Conservation (phyloP, 1,140 invertebrate species). For the Euwallacea similis region DNA sequence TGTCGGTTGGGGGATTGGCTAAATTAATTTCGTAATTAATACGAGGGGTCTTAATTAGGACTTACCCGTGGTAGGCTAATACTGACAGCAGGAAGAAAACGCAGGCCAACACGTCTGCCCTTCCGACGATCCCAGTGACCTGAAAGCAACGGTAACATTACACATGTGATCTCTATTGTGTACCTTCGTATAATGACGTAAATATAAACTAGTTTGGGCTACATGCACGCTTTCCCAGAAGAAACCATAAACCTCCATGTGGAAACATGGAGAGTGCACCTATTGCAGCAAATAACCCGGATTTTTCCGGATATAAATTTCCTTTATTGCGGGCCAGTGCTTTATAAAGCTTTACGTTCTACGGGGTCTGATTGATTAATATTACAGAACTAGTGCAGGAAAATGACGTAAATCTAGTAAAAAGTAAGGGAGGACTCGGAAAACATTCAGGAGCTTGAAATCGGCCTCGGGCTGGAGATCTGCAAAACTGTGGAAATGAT, state of each 20-base stretch:
- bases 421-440: not conserved
- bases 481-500: no score
- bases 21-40: conserved; percentile 15
- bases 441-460: no score
- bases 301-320: conserved; percentile 21
- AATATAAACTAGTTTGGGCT: no score
- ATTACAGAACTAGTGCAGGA: not conserved
- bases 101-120: conserved; percentile 82
- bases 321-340: conserved; percentile 19
- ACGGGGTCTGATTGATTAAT: conserved; percentile 6
- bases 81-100: conserved; percentile 82
- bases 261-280: conserved; percentile 8
- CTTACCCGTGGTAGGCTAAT: conserved; percentile 78
- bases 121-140: conserved; percentile 79
- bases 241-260: conserved; percentile 7
- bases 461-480: no score
- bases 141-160: conserved; percentile 56
- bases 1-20: not conserved
- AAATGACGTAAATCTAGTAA: not conserved
- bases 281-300: conserved; percentile 14
- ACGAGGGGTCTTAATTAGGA: not conserved
- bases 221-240: not conserved
- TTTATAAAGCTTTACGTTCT: conserved; percentile 13
- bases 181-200: no score
- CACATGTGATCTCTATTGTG: not conserved